Conservation (phyloP, 2,797 vertebrate genomes). For the Cyprinella venusta region DNA sequence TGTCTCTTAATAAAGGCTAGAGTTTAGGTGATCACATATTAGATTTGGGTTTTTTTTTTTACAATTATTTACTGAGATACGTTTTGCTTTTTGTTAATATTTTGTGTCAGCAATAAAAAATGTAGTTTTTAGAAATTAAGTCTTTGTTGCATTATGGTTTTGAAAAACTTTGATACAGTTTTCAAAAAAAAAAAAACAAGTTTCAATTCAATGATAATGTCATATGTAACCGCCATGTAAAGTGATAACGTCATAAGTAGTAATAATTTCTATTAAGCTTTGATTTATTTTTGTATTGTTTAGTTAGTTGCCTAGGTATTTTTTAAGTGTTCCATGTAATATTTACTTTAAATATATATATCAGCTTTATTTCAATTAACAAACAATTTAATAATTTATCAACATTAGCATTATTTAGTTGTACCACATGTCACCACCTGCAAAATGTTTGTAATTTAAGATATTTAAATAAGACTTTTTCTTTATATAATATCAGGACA, state of each 20-base stretch:
- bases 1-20: conserved; percentile 42
- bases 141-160: neutral
- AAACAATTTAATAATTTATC: neutral
- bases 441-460: neutral
- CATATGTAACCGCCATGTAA: neutral
- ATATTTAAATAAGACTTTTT: neutral
- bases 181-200: neutral
- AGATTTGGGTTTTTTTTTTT: conserved; percentile 10
- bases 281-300: neutral
- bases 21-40: conserved; percentile 36
- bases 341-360: neutral
- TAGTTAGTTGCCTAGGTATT: too few species aligned
- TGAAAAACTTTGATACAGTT: neutral
- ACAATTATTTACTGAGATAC: neutral
- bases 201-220: neutral
- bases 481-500: neutral
- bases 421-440: neutral
- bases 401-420: neutral
- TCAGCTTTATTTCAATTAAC: neutral
- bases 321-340: neutral
- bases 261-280: neutral
- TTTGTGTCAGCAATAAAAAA: neutral
- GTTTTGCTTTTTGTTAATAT: neutral
- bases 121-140: neutral
- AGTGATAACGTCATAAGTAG: neutral